Conservation (phyloP, 1,140 invertebrate genomes). For the Euura saliciscinereae region DNA sequence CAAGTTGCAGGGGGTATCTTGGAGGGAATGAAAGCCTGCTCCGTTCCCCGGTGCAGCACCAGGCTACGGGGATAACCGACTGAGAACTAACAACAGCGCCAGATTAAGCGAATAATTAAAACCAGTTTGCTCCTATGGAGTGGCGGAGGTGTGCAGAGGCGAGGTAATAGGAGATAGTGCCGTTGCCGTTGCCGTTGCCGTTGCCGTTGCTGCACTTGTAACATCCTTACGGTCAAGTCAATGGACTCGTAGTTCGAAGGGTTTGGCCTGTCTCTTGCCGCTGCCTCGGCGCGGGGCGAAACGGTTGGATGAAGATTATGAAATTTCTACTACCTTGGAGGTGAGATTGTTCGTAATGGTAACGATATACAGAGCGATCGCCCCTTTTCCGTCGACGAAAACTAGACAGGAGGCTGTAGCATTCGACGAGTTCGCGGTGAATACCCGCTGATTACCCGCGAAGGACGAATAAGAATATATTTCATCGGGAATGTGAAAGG, state of each 20-base stretch:
- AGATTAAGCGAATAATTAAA: constrained; percentile 7
- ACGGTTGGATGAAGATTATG: no score
- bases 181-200: no score
- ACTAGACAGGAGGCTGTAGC: no score
- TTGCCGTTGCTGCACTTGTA: no score
- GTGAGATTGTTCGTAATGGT: no score
- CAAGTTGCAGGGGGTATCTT: neutral
- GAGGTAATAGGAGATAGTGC: neutral
- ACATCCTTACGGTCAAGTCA: no score
- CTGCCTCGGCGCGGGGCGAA: no score
- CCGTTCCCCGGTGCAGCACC: neutral
- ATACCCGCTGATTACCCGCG: neutral
- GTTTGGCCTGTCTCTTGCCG: neutral
- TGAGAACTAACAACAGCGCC: neutral
- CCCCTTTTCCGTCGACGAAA: no score
- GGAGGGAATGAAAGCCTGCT: neutral
- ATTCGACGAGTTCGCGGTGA: no score
- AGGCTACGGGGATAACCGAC: neutral
- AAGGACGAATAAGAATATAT: constrained; percentile 11
- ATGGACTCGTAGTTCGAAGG: neutral
- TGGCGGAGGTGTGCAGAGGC: neutral
- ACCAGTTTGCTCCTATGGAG: neutral
- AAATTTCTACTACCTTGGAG: no score
- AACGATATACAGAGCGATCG: no score
- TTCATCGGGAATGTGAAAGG: constrained; percentile 12